These are phyloP conservation scores for Hippocampus guttulatus DNA, from an alignment of 2,113 vertebrate species.

Conservation along the genomic window DNA sequence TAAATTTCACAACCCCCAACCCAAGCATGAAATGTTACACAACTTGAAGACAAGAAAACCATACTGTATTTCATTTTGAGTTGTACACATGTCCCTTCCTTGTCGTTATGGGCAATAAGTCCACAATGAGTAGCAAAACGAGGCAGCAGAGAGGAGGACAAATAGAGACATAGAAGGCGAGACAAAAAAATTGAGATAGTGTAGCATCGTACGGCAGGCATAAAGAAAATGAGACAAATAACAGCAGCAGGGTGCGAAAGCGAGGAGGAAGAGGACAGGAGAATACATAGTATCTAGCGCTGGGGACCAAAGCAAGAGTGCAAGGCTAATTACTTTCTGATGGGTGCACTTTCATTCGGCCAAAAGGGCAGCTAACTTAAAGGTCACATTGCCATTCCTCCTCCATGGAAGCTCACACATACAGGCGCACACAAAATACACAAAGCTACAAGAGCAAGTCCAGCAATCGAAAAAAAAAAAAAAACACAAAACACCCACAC, in stretches of 20 bases:
- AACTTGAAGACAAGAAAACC: too few relatives aligned
- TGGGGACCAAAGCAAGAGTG: constrained; percentile 54
- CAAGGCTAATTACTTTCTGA: constrained; percentile 70
- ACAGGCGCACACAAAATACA: constrained; percentile 20
- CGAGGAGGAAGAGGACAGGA: constrained; percentile 6
- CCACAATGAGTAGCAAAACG: background rate
- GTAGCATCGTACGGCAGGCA: constrained; percentile 12
- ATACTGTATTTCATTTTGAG: too few relatives aligned
- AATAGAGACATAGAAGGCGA: constrained; percentile 31
- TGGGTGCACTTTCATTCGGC: constrained; percentile 65
- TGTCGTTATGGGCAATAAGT: background rate
- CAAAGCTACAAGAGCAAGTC: constrained; percentile 26
- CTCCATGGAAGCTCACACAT: constrained; percentile 34
- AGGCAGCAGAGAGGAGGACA: constrained; percentile 22
- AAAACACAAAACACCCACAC: constrained; percentile 24
- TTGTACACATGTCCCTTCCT: too few relatives aligned
- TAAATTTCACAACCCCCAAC: too few relatives aligned
- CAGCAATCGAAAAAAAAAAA: constrained; percentile 20
- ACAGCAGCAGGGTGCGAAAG: constrained; percentile 18
- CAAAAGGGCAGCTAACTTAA: constrained; percentile 71
- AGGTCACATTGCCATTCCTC: constrained; percentile 55
- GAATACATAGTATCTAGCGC: constrained; percentile 42
- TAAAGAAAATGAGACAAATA: constrained; percentile 8
- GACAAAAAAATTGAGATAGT: constrained; percentile 18
- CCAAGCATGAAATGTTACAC: too few relatives aligned